Evolutionary conservation across 2,113 vertebrate species (phyloP).

Genomic region (Leucopsar rothschildi): DNA sequence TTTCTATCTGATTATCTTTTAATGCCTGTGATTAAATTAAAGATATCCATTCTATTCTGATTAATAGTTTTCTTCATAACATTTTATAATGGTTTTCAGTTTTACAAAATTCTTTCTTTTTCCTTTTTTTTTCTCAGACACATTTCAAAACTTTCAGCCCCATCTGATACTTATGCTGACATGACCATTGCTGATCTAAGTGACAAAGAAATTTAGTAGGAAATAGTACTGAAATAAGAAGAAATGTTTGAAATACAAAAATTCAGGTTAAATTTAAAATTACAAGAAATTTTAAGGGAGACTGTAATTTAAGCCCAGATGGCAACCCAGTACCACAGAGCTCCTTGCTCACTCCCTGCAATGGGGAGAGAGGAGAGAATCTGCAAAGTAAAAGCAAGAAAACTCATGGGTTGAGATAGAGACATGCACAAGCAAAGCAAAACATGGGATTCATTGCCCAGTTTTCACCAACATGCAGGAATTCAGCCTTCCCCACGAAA

Average conservation of each 20-base stretch:
- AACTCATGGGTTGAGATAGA: neutral
- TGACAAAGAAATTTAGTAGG: neutral
- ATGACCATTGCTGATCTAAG: neutral
- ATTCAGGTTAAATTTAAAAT: neutral
- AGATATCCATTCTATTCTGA: neutral
- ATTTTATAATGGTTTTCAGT: neutral
- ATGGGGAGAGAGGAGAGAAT: neutral
- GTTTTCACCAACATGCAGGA: neutral
- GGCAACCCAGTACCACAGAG: neutral
- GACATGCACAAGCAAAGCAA: neutral
- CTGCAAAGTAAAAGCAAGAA: neutral
- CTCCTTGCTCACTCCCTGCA: fast-evolving
- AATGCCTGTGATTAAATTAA: neutral
- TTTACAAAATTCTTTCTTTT: neutral
- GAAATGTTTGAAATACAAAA: neutral
- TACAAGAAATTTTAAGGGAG: neutral
- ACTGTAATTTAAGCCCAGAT: neutral
- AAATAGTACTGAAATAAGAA: neutral
- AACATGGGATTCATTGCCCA: neutral
- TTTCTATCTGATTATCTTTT: neutral
- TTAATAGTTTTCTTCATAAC: neutral
- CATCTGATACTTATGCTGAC: neutral
- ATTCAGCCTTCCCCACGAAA: neutral
- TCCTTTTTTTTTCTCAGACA: neutral
- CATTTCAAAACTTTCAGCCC: neutral